phyloP scores from a whole-genome alignment of 1,140 invertebrate genomes.

The Chironomus striatipennis region DNA sequence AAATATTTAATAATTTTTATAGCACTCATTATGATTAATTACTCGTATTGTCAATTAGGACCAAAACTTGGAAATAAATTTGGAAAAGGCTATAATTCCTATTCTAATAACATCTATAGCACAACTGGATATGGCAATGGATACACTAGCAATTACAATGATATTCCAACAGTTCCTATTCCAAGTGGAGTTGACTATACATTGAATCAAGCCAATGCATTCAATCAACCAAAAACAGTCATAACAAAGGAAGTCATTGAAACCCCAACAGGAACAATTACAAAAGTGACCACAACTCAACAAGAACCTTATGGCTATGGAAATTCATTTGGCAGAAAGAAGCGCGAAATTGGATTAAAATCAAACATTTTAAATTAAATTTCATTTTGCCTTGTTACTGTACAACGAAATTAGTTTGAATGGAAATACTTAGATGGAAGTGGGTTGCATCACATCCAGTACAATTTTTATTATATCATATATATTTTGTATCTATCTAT shows the following conservation, averaged over 20 bases:
- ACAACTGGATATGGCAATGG: not conserved
- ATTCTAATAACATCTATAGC: not conserved
- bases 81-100: not conserved
- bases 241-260: not conserved
- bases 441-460: no score
- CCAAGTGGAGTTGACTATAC: no score
- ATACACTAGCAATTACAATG: not conserved
- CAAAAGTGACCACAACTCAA: not conserved
- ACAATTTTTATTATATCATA: no score
- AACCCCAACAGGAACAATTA: not conserved
- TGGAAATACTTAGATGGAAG: no score
- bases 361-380: no score
- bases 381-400: no score
- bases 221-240: not conserved
- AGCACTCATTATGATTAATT: not conserved
- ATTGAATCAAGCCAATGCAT: no score
- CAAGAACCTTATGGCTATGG: not conserved
- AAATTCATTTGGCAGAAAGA: not conserved
- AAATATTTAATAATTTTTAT: not conserved
- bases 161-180: no score
- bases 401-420: no score
- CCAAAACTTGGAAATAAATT: not conserved
- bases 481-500: no score
- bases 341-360: not conserved
- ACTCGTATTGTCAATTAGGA: not conserved